Evolutionary conservation across 2,113 vertebrate genomes (phyloP).

Genomic region (Pavo muticus): DNA sequence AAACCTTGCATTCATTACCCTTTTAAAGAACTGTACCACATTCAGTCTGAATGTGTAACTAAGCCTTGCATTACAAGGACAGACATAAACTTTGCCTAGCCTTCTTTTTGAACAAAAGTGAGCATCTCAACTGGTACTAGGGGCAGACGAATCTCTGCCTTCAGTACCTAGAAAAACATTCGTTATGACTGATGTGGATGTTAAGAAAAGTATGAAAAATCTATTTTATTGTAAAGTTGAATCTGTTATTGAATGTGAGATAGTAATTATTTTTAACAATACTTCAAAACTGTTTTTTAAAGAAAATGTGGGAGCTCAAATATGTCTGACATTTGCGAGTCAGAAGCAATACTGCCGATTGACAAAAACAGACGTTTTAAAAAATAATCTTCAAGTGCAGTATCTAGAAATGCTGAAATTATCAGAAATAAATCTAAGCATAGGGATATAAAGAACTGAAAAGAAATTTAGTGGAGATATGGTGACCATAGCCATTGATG

Average conservation of each 20-base stretch:
- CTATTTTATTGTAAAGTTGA: neutral
- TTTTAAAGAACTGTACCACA: neutral
- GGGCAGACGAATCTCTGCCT: neutral
- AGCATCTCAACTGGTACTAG: neutral
- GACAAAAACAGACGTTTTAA: neutral
- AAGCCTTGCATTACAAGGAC: neutral
- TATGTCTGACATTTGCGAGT: neutral
- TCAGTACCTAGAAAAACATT: neutral
- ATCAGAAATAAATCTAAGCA: conserved; percentile 28
- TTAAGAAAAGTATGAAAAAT: conserved; percentile 3
- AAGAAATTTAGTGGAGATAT: neutral
- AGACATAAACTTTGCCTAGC: neutral
- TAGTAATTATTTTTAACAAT: conserved; percentile 34
- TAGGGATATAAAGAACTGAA: neutral
- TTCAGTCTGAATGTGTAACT: neutral
- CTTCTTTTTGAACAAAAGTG: neutral
- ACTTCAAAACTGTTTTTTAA: conserved; percentile 10
- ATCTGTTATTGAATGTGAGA: neutral
- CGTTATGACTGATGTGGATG: neutral
- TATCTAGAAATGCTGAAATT: neutral
- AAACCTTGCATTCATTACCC: neutral
- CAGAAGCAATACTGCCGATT: conserved; percentile 10
- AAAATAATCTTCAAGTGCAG: neutral
- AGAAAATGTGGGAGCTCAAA: conserved; percentile 37
- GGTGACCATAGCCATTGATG: neutral